Percentiles rank a stretch among this genome's conserved stretches.
phyloP scores from a whole-genome alignment of 2,888 invertebrate species.

The Prosapia bicincta region DNA sequence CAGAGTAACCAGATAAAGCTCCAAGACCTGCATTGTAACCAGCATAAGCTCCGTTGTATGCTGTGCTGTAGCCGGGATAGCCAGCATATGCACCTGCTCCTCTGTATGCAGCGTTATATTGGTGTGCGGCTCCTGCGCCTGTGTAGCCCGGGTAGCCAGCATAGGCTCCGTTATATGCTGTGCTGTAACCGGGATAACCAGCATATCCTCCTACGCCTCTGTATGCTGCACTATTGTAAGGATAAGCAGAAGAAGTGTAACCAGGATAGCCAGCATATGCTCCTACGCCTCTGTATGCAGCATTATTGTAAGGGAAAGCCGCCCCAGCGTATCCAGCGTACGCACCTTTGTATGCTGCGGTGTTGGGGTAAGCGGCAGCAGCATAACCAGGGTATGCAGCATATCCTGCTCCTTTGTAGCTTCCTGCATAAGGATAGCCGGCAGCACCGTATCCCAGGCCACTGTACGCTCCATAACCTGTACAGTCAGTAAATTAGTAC shows the following conservation, averaged over 20 bases:
- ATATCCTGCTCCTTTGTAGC: too few relatives aligned
- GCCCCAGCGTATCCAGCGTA: not conserved
- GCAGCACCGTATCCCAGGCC: too few relatives aligned
- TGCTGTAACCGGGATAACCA: not conserved
- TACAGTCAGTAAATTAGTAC: too few relatives aligned
- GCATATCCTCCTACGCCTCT: not conserved
- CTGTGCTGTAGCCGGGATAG: not conserved
- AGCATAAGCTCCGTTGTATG: not conserved
- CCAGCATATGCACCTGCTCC: not conserved
- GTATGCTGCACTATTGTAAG: not conserved
- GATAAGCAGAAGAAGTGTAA: not conserved
- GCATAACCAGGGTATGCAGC: too few relatives aligned
- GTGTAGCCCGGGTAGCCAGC: not conserved
- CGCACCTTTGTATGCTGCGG: not conserved
- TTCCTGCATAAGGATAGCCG: too few relatives aligned
- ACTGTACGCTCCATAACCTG: too few relatives aligned
- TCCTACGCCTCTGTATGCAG: not conserved
- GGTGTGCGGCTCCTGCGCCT: not conserved
- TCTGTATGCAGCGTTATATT: not conserved
- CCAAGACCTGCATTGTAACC: not conserved
- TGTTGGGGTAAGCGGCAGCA: too few relatives aligned
- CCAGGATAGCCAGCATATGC: not conserved
- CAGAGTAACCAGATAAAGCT: not conserved
- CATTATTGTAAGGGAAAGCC: not conserved
- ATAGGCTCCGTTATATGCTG: not conserved